Percentiles rank a stretch among this genome's conserved stretches.
Conservation (phyloP, 2,797 vertebrate genomes). For the Peromyscus melanophrys region DNA sequence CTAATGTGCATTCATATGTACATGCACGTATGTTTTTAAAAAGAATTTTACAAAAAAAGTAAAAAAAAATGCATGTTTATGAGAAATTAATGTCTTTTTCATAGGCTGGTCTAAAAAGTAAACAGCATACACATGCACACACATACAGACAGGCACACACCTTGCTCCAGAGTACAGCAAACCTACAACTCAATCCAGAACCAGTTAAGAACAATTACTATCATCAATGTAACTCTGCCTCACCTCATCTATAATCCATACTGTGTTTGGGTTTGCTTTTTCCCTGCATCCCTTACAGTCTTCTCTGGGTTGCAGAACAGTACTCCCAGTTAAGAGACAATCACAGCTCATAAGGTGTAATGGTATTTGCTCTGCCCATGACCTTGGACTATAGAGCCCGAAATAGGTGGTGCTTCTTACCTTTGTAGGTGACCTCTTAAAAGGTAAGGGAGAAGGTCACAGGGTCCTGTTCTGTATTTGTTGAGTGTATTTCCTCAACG, state of each 20-base stretch:
- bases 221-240: slow-evolving; percentile 73
- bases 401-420: too few relatives aligned
- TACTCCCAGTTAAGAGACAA: not conserved
- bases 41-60: not conserved
- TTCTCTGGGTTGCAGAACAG: not conserved
- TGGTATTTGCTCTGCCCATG: too few relatives aligned
- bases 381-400: too few relatives aligned
- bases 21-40: not conserved
- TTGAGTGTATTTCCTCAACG: too few relatives aligned
- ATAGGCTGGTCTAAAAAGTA: not conserved
- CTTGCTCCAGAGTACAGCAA: slow-evolving; percentile 80
- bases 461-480: too few relatives aligned
- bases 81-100: slow-evolving; percentile 30
- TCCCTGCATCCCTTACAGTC: not conserved
- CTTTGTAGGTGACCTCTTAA: too few relatives aligned
- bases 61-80: not conserved
- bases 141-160: not conserved
- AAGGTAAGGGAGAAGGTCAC: too few relatives aligned
- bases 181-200: slow-evolving; percentile 50
- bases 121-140: not conserved
- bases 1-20: not conserved
- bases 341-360: not conserved
- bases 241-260: slow-evolving; percentile 71
- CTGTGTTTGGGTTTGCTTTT: not conserved
- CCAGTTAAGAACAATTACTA: slow-evolving; percentile 81